Conservation (phyloP, 2,888 invertebrate species). For the Aphidoletes aphidimyza region DNA sequence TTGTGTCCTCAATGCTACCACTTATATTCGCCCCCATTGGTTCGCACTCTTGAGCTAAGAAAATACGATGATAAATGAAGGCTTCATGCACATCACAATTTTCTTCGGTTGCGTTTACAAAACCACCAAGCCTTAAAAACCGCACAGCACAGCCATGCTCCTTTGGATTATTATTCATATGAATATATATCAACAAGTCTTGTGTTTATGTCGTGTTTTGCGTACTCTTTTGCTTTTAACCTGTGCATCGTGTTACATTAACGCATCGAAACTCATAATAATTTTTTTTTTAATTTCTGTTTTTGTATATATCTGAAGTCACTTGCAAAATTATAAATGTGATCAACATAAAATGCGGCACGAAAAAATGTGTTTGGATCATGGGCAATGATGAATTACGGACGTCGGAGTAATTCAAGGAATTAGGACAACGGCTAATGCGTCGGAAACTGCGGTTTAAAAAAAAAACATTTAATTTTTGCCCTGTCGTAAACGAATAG, state of each 20-base stretch:
- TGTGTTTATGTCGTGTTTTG: neutral
- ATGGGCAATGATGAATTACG: neutral
- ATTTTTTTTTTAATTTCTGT: neutral
- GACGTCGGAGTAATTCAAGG: neutral
- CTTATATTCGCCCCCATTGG: conserved; percentile 4
- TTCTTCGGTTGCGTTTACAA: no score
- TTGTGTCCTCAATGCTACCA: neutral
- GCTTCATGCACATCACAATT: neutral
- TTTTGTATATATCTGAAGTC: neutral
- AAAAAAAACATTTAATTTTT: neutral
- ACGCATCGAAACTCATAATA: neutral
- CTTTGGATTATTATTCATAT: neutral
- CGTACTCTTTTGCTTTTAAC: neutral
- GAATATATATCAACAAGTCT: neutral
- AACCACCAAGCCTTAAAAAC: no score
- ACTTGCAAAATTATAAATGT: conserved; percentile 27
- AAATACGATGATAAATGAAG: no score
- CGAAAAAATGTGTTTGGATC: no score
- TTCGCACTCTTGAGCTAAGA: no score
- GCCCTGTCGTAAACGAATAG: neutral
- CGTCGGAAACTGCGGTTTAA: conserved; percentile 10
- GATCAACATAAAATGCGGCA: neutral
- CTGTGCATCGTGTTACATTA: conserved; percentile 26
- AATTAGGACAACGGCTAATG: neutral
- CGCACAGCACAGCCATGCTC: neutral